phyloP scores from a whole-genome alignment of 2,888 invertebrate species.

The Eurytoma californica region DNA sequence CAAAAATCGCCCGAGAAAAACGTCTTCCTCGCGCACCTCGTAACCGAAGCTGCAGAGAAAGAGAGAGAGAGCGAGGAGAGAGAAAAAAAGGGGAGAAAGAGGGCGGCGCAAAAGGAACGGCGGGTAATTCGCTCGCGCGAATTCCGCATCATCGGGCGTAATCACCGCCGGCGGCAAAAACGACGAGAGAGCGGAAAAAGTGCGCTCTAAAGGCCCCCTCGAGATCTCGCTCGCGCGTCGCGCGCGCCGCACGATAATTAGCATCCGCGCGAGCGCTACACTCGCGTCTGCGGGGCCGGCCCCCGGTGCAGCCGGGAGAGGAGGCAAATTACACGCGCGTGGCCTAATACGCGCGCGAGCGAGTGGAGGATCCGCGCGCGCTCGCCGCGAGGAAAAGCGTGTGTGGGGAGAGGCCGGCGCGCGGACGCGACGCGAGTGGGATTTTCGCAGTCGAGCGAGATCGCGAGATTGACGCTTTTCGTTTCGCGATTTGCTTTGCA shows the following conservation, averaged over 20 bases:
- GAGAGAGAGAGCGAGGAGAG: neutral
- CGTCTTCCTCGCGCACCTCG: neutral
- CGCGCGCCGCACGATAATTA: conserved; percentile 37
- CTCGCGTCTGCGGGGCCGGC: neutral
- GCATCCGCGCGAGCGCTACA: conserved; percentile 21
- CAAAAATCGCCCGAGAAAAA: conserved; percentile 21
- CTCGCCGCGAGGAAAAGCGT: neutral
- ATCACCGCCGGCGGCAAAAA: conserved; percentile 4
- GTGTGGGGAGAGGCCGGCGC: no score
- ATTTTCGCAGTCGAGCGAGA: no score
- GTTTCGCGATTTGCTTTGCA: no score
- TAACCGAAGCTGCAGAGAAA: neutral
- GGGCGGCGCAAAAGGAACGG: neutral
- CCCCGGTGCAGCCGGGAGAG: neutral
- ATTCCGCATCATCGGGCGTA: conserved; percentile 7
- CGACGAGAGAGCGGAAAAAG: neutral
- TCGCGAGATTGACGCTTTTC: no score
- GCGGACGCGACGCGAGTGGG: no score
- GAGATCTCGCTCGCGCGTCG: conserved; percentile 17
- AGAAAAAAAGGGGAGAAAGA: neutral
- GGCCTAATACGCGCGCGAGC: neutral
- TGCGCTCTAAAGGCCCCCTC: neutral
- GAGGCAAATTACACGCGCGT: conserved; percentile 22
- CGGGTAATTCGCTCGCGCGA: neutral
- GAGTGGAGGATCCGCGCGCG: neutral